Base-by-base conservation (phyloP, 2,888 invertebrate species). In the Petrophora chlorosata region DNA sequence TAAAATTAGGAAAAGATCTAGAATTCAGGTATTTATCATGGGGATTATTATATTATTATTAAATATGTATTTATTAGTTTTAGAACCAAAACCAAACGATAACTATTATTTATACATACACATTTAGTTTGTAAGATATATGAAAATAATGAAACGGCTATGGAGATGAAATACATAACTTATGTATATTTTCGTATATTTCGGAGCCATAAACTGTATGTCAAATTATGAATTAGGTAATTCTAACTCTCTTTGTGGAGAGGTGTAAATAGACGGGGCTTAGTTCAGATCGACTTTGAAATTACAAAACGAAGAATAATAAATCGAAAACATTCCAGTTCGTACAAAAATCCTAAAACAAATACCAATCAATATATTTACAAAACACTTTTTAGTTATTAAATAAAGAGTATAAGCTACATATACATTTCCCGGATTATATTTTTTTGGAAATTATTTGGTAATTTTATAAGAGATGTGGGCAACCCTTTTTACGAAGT, bases 1-100 rank as follows among this genome's bases (percentile, higher is more conserved):
- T 16, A 35, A 39, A 33, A 28, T 43, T 32, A 52, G 26, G 15
- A 34, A 34, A 41, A 42, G 33, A 32, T 38, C n/a, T 49, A 46
- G 26, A 47, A 56, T 50, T 52, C 58, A 39, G 58, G 49, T 50
- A 52, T 58, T 53, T 56, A 49, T 36, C 15, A 41, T 36, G 53
- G 43, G 48, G 38, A 54, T 52, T 55, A 51, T 48, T 29, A 54
- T 48, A 54, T 52, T 55, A 51, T 48, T 29, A 54, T 48, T 51
- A 41, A 48, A 36, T 62, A 58, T 60, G 38, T 41, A 66, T 70
- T 63, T 44, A 43, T 72, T 79, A 83, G 82, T 70, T 76, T 65
- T 77, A 82, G 78, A 73, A 76, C 57, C 75, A 73, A 72, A 77
- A 83, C 83, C 83, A 84, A 84, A 83, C 83, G 75, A 70, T 80